A percentile compares a stretch with the other conserved stretches of the same genome.
Conservation (phyloP, 2,797 vertebrate genomes). For the Coccyzus lansbergi region DNA sequence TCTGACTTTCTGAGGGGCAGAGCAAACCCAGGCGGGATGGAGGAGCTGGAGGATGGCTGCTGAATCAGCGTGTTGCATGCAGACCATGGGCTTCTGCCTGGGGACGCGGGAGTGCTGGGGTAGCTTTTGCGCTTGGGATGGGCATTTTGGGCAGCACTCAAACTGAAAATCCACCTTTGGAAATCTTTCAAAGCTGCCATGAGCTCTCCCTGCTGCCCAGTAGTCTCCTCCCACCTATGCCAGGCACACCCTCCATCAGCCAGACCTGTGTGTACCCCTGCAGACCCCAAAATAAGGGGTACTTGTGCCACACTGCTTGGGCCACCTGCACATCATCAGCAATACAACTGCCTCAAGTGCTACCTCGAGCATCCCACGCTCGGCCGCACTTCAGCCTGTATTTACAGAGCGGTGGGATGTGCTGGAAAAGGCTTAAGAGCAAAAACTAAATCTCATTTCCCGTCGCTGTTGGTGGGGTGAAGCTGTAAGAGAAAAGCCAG, state of each 20-base stretch:
- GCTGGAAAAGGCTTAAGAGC: background rate
- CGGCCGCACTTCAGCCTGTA: background rate
- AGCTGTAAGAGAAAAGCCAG: constrained; percentile 9
- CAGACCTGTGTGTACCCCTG: background rate
- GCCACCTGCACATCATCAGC: background rate
- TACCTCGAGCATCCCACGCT: background rate
- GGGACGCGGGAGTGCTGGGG: background rate
- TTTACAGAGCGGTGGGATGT: background rate
- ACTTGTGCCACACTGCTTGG: fast-evolving
- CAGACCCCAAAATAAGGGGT: background rate
- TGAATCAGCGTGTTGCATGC: fast-evolving
- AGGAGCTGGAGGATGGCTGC: background rate
- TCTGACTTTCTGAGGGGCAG: fast-evolving
- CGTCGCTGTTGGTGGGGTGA: background rate
- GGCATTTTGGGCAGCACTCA: background rate
- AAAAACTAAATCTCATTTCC: background rate
- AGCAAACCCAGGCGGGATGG: fast-evolving
- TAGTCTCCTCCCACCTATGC: background rate
- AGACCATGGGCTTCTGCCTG: background rate
- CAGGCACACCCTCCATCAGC: background rate
- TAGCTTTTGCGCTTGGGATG: background rate
- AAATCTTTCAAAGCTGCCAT: fast-evolving
- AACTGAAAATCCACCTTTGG: background rate
- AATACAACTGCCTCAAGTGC: background rate
- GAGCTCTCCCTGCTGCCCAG: background rate